A percentile compares a stretch with the other conserved stretches of the same genome.
Conservation (phyloP, 2,113 vertebrate species). For the Acanthisitta chloris region DNA sequence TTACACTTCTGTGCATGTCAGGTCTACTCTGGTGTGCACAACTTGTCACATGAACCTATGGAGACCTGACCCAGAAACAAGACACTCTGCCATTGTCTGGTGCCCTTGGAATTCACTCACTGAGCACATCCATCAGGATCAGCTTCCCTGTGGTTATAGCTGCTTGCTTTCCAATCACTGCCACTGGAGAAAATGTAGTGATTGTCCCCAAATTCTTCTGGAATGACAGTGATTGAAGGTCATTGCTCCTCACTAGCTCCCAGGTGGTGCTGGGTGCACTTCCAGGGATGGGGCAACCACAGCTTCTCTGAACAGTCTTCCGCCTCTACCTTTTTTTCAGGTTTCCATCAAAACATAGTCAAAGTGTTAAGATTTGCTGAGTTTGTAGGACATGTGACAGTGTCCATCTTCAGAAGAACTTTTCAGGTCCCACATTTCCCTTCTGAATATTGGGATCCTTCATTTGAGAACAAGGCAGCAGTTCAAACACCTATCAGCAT, state of each 20-base stretch:
- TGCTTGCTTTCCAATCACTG: neutral
- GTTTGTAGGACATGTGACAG: rapidly evolving
- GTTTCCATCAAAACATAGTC: neutral
- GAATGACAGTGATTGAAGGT: neutral
- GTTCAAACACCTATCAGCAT: rapidly evolving
- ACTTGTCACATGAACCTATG: neutral
- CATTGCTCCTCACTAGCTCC: too few relatives aligned
- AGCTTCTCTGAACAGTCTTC: neutral
- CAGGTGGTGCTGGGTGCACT: too few relatives aligned
- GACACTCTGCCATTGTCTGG: neutral
- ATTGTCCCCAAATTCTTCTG: neutral
- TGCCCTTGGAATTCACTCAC: neutral
- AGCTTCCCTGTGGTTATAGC: neutral
- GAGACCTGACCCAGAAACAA: neutral
- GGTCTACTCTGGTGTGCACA: neutral
- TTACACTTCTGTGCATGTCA: neutral
- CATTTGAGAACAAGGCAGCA: rapidly evolving
- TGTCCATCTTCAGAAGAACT: neutral
- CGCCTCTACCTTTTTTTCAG: neutral
- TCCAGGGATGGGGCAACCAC: neutral
- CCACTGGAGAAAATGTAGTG: neutral
- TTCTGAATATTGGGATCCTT: neutral
- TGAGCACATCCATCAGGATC: neutral
- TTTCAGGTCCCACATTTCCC: neutral
- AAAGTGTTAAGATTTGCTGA: neutral